Evolutionary conservation across 2,113 vertebrate genomes (phyloP).

Genomic region (Rhagologus leucostigma): DNA sequence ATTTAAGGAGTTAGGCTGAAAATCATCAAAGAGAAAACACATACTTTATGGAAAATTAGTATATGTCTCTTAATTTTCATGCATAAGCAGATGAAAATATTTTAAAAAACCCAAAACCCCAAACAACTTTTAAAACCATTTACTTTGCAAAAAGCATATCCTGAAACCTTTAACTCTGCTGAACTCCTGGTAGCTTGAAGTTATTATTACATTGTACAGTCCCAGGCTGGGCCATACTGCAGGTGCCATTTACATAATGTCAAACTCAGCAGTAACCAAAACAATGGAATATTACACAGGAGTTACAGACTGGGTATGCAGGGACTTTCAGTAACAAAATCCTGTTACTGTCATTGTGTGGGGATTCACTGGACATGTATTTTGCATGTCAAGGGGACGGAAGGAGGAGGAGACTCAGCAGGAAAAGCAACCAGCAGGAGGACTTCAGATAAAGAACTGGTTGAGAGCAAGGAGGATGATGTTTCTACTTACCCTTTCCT

Average conservation of each 20-base stretch:
- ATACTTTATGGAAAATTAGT: neutral
- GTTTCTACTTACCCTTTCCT: conserved; percentile 54
- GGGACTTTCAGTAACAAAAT: neutral
- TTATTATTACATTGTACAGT: neutral
- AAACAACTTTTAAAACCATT: neutral
- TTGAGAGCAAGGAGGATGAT: conserved; percentile 3
- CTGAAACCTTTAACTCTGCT: neutral
- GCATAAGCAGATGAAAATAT: neutral
- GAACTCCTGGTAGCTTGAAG: neutral
- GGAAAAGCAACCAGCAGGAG: conserved; percentile 55
- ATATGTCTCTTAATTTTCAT: neutral
- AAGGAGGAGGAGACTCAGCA: conserved; percentile 53
- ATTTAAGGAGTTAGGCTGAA: neutral
- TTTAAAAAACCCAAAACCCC: neutral
- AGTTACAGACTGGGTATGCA: neutral
- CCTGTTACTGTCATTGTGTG: neutral
- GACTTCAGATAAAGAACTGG: conserved; percentile 57
- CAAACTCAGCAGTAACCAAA: neutral
- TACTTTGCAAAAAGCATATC: neutral
- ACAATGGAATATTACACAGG: neutral
- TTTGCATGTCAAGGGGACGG: conserved; percentile 15
- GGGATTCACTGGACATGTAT: conserved; percentile 1
- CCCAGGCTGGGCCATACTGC: neutral
- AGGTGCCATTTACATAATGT: neutral
- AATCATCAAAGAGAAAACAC: neutral